Base-by-base conservation (phyloP, 2,113 vertebrate genomes). In the Istiophorus platypterus region DNA sequence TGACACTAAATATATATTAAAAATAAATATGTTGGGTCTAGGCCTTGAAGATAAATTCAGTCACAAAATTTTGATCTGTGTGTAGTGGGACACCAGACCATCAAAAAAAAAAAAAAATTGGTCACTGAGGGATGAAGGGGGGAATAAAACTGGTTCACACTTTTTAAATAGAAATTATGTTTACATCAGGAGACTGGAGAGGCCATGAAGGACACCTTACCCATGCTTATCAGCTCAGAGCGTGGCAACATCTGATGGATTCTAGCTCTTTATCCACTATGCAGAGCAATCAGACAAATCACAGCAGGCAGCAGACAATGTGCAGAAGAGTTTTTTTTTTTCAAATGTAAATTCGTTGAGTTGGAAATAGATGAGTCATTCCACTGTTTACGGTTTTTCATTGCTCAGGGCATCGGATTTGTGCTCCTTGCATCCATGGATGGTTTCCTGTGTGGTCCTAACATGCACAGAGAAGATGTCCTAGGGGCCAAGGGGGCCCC, bases 111-210 rank as follows among this genome's bases (percentile, higher is more conserved):
- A 6, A 14, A 47, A 3, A 8, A 5, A 2, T n/a, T 12, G 2
- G 39, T 45, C 8, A 47, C 49, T 39, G 15, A 72, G 69, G 12
- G 10, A 56, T 45, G 34, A 56, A 34, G 27, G 39, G 34, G 34
- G n/a, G 41, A 47, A 47, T 15, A 27, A 27, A 51, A 59, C 13
- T 49, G 58, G 29, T 58, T 65, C 22, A 27, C 27, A 2, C 13
- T 7, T 64, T 76, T 64, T 8, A 66, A 82, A 57, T 15, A 51
- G 26, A 58, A 71, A 66, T 41, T 18, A 18, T 59, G 59, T 72
- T 52, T 51, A 71, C n/a, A 64, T 71, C 34, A 59, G 52, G 15
- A 65, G 61, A 59, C 18, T 41, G 52, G 31, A 31, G 18, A 76
- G 51, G 39, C 18, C 26, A 34, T 34, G 31, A 34, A 34, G 31